Percentiles rank a stretch among this genome's conserved stretches.
Conservation (phyloP, 1,140 invertebrate genomes). For the Megalopta genalis region DNA sequence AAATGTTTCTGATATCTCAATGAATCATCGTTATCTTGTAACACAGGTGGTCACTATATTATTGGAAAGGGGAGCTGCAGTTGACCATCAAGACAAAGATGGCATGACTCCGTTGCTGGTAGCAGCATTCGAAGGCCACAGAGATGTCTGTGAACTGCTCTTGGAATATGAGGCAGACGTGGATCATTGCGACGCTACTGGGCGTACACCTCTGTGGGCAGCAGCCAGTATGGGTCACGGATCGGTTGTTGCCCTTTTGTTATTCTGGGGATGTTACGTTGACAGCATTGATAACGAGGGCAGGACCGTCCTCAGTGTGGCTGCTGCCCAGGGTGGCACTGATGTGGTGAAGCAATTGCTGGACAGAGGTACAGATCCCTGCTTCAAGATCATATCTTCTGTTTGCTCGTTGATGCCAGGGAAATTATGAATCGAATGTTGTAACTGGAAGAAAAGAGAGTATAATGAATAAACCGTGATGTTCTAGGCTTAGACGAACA, state of each 20-base stretch:
- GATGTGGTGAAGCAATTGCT: conserved; percentile 94
- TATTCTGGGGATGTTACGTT: conserved; percentile 94
- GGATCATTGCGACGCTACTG: conserved; percentile 89
- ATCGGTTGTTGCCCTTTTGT: conserved; percentile 87
- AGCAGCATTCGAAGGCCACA: conserved; percentile 95
- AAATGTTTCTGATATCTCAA: neutral
- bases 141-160: conserved; percentile 91
- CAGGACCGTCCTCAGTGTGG: conserved; percentile 92
- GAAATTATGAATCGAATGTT: neutral
- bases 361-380: conserved; percentile 83
- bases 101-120: conserved; percentile 96
- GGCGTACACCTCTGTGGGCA: conserved; percentile 89
- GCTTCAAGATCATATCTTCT: no score
- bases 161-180: conserved; percentile 93
- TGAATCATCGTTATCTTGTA: conserved; percentile 42
- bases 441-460: neutral
- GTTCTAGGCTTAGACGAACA: conserved; percentile 90
- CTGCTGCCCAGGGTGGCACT: conserved; percentile 90
- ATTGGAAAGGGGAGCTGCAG: conserved; percentile 91
- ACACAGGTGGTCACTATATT: conserved; percentile 86
- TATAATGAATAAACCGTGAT: conserved; percentile 10
- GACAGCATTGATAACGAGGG: conserved; percentile 95
- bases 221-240: conserved; percentile 93
- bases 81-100: conserved; percentile 94
- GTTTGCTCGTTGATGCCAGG: neutral